Percentiles rank a stretch among this genome's conserved stretches.
Evolutionary conservation across 30 jellyfish, hydroid and myxozoan species (phyloP).

Genomic region (Clytia hemisphaerica): DNA sequence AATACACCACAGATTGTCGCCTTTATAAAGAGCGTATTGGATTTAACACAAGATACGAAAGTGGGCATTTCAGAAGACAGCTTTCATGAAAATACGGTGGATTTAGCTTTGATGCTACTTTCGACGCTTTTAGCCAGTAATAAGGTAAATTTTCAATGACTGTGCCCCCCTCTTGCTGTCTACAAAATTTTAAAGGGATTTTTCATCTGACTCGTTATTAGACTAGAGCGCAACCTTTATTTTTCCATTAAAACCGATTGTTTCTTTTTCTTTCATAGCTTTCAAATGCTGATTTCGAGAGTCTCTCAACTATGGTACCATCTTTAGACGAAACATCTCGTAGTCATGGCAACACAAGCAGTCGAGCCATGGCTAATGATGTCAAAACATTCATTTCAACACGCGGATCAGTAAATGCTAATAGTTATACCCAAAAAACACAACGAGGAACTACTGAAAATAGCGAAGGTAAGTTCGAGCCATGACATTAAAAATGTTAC

Average conservation of each 20-base stretch:
- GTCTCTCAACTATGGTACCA: conserved; percentile 28
- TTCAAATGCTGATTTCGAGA: conserved; percentile 10
- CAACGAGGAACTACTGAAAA: background rate
- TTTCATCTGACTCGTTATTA: too few species aligned
- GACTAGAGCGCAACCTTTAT: too few species aligned
- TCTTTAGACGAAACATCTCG: conserved; percentile 27
- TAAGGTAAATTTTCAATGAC: background rate
- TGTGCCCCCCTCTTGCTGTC: background rate
- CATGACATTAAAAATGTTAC: too few species aligned
- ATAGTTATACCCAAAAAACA: background rate
- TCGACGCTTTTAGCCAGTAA: conserved; percentile 18
- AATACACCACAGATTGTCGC: conserved; percentile 37
- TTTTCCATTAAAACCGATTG: background rate
- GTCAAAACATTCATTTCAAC: conserved; percentile 40
- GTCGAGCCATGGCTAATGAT: conserved; percentile 37
- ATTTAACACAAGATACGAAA: background rate
- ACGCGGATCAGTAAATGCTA: conserved; percentile 39
- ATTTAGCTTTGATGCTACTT: conserved; percentile 35
- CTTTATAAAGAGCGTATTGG: conserved; percentile 27
- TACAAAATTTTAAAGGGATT: background rate
- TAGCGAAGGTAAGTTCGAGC: too few species aligned
- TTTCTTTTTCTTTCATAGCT: conserved; percentile 5
- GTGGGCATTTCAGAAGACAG: conserved; percentile 14
- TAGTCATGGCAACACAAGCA: background rate
- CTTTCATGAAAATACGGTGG: conserved; percentile 23